Conservation (phyloP, 2,113 vertebrate species). For the Labeo catla region DNA sequence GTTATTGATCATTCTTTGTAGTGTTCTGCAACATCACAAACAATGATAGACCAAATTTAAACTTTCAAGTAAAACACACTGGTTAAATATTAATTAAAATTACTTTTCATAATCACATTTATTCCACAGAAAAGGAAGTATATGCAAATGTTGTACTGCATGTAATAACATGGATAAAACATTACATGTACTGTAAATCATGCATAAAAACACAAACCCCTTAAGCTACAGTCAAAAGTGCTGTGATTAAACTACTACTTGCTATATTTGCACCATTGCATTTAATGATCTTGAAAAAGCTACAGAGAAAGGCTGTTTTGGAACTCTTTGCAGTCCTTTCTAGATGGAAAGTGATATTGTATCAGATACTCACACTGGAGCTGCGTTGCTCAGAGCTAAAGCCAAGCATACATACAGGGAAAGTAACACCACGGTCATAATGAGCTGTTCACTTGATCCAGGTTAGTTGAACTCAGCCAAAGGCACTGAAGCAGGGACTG, state of each 20-base stretch:
- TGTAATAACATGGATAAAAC: background rate
- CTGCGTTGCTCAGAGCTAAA: slow-evolving; percentile 51
- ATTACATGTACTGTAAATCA: background rate
- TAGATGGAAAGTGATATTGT: background rate
- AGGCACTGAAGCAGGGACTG: background rate
- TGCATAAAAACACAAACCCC: background rate
- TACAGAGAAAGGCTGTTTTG: background rate
- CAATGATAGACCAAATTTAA: slow-evolving; percentile 41
- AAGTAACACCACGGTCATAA: slow-evolving; percentile 65
- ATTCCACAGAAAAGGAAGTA: background rate
- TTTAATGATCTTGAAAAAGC: background rate
- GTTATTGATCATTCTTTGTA: slow-evolving; percentile 60
- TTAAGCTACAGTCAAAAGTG: background rate
- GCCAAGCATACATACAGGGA: slow-evolving; percentile 59
- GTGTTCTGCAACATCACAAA: slow-evolving; percentile 50
- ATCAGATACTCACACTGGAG: slow-evolving; percentile 68
- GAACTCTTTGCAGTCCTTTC: background rate
- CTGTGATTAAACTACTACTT: background rate
- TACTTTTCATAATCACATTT: background rate
- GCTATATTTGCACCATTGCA: background rate
- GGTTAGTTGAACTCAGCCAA: slow-evolving; percentile 39
- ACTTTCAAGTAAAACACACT: background rate
- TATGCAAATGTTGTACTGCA: background rate
- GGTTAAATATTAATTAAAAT: background rate
- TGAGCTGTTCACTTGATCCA: slow-evolving; percentile 46